These are phyloP conservation scores for Boulengeromyrus knoepffleri DNA, from an alignment of 2,113 vertebrate species.

Conservation along the genomic window DNA sequence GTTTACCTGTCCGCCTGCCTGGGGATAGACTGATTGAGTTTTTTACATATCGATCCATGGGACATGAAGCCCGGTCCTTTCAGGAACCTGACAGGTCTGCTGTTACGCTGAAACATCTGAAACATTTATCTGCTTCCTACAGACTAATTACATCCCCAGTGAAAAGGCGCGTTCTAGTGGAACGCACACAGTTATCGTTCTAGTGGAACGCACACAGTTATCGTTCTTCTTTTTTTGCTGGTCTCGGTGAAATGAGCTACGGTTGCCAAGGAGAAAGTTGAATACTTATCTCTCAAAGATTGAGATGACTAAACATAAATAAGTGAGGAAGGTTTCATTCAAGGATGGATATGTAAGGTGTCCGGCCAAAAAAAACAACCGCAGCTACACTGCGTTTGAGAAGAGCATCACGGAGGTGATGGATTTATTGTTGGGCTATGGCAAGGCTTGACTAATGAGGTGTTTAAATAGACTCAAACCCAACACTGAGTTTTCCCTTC, in stretches of 20 bases:
- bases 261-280: neutral
- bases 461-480: neutral
- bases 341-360: neutral
- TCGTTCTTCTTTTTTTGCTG: neutral
- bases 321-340: neutral
- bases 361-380: neutral
- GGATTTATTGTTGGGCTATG: neutral
- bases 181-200: neutral
- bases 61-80: neutral
- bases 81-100: neutral
- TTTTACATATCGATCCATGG: neutral
- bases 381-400: neutral
- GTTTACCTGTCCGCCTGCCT: neutral
- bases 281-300: neutral
- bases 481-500: neutral
- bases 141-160: constrained; percentile 4
- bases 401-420: neutral
- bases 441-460: neutral
- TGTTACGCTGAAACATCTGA: neutral
- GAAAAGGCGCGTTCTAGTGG: neutral
- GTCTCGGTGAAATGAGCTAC: neutral
- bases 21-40: neutral
- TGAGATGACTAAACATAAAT: neutral
- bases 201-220: neutral
- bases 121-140: neutral